A percentile compares a stretch with the other conserved stretches of the same genome.
Evolutionary conservation across 1,140 invertebrate species (phyloP).

Genomic region (Argopecten irradians): DNA sequence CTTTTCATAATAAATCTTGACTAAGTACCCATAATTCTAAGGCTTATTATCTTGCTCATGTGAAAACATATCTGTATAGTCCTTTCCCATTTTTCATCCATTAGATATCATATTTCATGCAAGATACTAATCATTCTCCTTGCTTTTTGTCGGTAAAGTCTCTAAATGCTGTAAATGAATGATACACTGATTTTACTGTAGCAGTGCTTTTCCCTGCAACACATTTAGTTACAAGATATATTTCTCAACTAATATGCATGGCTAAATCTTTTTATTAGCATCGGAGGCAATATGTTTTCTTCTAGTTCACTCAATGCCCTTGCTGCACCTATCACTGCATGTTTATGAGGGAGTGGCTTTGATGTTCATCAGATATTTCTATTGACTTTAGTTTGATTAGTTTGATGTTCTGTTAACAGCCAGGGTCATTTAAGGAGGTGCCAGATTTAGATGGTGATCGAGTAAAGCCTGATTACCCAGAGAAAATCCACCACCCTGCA

Average conservation of each 20-base stretch:
- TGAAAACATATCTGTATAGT: background rate
- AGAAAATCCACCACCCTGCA: no score
- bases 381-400: no score
- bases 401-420: no score
- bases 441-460: no score
- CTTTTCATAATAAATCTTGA: constrained; percentile 3
- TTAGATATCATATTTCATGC: constrained; percentile 4
- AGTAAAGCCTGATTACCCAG: no score
- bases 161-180: background rate
- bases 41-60: constrained; percentile 9
- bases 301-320: background rate
- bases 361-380: background rate
- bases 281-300: background rate
- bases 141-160: background rate
- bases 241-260: background rate
- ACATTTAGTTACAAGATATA: background rate
- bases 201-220: background rate
- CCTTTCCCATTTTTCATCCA: constrained; percentile 17
- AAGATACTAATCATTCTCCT: constrained; percentile 1
- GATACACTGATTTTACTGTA: background rate
- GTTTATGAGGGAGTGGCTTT: background rate
- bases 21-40: constrained; percentile 17
- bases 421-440: no score
- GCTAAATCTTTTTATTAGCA: background rate
- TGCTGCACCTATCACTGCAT: background rate